Evolutionary conservation across 2,113 vertebrate species (phyloP), one percentile per base, ranked within the genome.

Genomic region (Oostethus manadensis): DNA sequence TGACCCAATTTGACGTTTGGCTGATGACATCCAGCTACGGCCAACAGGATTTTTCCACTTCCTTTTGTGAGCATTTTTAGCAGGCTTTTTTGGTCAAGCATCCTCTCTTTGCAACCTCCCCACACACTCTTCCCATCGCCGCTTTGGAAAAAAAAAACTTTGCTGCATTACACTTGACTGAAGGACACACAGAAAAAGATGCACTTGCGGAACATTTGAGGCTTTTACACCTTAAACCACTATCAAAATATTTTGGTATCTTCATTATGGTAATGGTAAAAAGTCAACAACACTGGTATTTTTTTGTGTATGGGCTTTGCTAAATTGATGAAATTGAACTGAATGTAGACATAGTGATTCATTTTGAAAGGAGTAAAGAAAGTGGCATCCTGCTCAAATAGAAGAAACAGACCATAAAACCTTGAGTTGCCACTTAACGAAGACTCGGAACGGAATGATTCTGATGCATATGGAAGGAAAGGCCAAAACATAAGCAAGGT

Each of bases 291-390:
- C 10, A 8, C 3, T 9, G 35, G 3, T 38, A 11, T 38, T 38
- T 42, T 13, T 42, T 6, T 42, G 13, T 42, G 38, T 14, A 14
- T 14, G 13, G 10, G 13, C 38, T 42, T 42, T 13, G 10, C 35
- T 9, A 11, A 38, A 42, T 51, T 51, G 57, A 44, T 38, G 45
- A 56, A 69, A 3, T 14, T 20, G 48, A 60, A 59, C 0, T 42
- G 51, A 26, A 18, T 15, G 50, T n/a, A 55, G 45, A 16, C 7
- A 17, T 29, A 22, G 18, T 18, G 49, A 58, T 72, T 63, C 4
- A 40, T 69, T 65, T 51, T 54, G 46, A 71, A 60, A 8, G 23
- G 33, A 49, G 69, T 51, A 18, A 43, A 68, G 53, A 49, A n/a
- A 14, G 6, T 6, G 13, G 4, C 56, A 23, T 51, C 29, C 3